phyloP scores from a whole-genome alignment of 2,113 vertebrate species.

The Ciconia boyciana region DNA sequence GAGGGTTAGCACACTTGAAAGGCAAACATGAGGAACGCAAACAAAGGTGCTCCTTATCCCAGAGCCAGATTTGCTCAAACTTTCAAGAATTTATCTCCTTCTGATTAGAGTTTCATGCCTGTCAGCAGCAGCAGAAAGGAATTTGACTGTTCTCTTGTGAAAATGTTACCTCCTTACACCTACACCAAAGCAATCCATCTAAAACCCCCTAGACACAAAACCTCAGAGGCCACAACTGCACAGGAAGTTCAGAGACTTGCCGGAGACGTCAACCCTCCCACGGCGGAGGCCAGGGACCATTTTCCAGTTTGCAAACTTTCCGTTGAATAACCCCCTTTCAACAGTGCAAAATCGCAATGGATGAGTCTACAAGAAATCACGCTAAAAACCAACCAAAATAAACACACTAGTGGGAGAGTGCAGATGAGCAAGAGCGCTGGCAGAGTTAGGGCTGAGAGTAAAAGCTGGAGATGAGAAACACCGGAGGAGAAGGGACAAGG shows the following conservation, averaged over 20 bases:
- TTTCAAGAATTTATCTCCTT: background rate
- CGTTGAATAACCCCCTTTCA: constrained; percentile 59
- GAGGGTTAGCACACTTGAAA: background rate
- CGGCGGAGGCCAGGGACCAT: background rate
- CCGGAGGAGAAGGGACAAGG: constrained; percentile 69
- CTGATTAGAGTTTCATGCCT: background rate
- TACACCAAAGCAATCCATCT: background rate
- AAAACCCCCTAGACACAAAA: background rate
- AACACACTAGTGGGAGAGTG: constrained; percentile 61
- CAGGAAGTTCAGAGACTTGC: background rate
- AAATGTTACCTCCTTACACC: constrained; percentile 38
- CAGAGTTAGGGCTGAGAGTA: constrained; percentile 66
- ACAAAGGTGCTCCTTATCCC: background rate
- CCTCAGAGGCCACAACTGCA: background rate
- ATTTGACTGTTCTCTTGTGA: constrained; percentile 58
- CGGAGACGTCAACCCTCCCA: background rate
- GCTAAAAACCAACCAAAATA: constrained; percentile 59
- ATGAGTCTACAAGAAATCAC: constrained; percentile 72
- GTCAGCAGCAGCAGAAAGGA: background rate
- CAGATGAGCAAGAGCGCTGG: constrained; percentile 52
- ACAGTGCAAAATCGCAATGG: constrained; percentile 66
- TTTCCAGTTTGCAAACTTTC: constrained; percentile 50
- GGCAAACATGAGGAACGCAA: background rate
- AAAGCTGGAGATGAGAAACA: constrained; percentile 78
- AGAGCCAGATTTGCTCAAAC: background rate